Evolutionary conservation across 1,140 invertebrate genomes (phyloP), one percentile per base, ranked within the genome.

Genomic region (Drosophila bipectinata): DNA sequence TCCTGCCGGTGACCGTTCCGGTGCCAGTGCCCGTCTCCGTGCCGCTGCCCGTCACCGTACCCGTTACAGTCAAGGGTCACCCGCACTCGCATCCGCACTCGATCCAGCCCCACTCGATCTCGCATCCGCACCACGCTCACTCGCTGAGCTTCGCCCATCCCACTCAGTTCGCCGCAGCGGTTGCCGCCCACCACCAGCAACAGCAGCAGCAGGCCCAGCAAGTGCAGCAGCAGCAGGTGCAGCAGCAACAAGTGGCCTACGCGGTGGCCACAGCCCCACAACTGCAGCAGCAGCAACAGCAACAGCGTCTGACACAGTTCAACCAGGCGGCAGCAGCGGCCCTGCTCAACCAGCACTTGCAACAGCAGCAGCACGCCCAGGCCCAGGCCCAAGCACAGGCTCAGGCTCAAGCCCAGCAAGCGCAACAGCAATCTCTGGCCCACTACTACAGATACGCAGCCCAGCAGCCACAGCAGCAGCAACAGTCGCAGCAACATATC

Each of bases 81-180:
- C 82, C 63, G 34, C 64, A 64, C 28, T 30, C 63, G 14, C 79
- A 49, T 77, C 72, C 48, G 58, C 80, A 60, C 52, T 71, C 60
- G 77, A 62, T 44, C 61, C 62, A 26, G 47, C 67, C 32, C 59
- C 71, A 71, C 62, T 57, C 66, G 60, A 64, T 67, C 60, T 64
- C 63, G 34, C 75, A 76, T 72, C 79, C 62, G 81, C 81, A 54
- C 68, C 80, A 56, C 48, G 75, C 59, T 44, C 80, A 64, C 64
- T 85, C 91, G 66, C 62, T 91, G 74, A 91, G 85, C 63, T 91
- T 91, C 47, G 77, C 87, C 41, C 84, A 89, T 84, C 84, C 77
- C 67, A 80, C 80, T 45, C 89, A 91, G 78, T 75, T 88, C 34
- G 90, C 90, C 58, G 90, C 90, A 62, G 90, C 90, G 51, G 90